Conservation (phyloP, 2,113 vertebrate species). For the Cyanistes caeruleus region DNA sequence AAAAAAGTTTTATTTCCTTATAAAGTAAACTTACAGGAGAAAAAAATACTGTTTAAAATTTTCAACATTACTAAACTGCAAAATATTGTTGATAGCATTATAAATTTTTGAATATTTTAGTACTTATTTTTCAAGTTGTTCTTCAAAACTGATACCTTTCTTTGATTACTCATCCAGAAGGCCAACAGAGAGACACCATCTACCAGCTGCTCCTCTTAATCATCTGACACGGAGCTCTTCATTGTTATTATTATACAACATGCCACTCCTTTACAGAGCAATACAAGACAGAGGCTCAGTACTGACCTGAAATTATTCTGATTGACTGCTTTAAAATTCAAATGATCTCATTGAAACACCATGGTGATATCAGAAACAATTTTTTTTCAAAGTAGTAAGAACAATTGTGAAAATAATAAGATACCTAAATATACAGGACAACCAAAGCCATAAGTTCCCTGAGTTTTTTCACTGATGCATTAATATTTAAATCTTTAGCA, state of each 20-base stretch:
- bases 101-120: background rate
- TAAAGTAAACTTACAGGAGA: background rate
- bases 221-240: background rate
- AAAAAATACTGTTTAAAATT: background rate
- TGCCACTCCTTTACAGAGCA: background rate
- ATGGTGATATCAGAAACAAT: background rate
- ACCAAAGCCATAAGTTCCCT: background rate
- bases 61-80: background rate
- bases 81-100: background rate
- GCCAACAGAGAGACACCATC: background rate
- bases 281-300: background rate
- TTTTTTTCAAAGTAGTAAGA: background rate
- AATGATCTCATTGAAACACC: background rate
- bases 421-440: background rate
- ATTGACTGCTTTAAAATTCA: background rate
- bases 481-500: background rate
- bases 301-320: background rate
- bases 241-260: background rate
- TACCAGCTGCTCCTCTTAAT: conserved; percentile 12
- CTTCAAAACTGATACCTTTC: background rate
- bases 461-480: background rate
- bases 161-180: conserved; percentile 5
- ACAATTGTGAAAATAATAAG: background rate
- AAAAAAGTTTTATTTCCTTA: background rate
- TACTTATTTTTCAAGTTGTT: conserved; percentile 12